Conservation (phyloP, 1,140 invertebrate genomes). For the Mycetomoellerius zeteki region DNA sequence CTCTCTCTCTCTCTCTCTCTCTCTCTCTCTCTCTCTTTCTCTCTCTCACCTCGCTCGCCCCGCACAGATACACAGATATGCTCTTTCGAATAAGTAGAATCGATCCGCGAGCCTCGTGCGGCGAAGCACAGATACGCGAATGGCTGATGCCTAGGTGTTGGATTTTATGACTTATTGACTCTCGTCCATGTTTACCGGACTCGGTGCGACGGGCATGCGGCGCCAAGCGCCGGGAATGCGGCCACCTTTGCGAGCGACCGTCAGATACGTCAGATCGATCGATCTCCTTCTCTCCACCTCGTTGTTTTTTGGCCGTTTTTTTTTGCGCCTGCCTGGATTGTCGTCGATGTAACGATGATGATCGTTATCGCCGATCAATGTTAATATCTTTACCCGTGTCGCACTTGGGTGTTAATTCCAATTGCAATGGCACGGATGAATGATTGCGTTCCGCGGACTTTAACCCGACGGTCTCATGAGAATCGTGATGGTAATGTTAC, state of each 20-base stretch:
- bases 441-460: constrained; percentile 21
- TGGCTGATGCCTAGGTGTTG: constrained; percentile 73
- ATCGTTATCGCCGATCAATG: constrained; percentile 61
- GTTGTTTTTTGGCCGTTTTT: constrained; percentile 27
- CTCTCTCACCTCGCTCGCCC: background rate
- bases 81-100: constrained; percentile 60
- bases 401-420: constrained; percentile 54
- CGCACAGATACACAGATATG: constrained; percentile 48
- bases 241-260: constrained; percentile 75
- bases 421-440: constrained; percentile 37
- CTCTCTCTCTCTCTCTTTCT: background rate
- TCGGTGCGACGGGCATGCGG: constrained; percentile 78
- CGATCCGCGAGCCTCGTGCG: constrained; percentile 54
- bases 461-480: constrained; percentile 15
- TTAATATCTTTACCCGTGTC: constrained; percentile 39
- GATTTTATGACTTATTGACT: constrained; percentile 84
- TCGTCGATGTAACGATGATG: constrained; percentile 25
- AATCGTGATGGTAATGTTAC: constrained; percentile 15
- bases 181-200: constrained; percentile 81
- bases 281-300: constrained; percentile 55
- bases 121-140: constrained; percentile 65
- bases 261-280: constrained; percentile 66
- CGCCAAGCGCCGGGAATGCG: constrained; percentile 79
- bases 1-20: background rate
- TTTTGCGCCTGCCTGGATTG: constrained; percentile 39